Base-by-base conservation (phyloP, 2,888 invertebrate species). In the Epistrophe grossulariae region DNA sequence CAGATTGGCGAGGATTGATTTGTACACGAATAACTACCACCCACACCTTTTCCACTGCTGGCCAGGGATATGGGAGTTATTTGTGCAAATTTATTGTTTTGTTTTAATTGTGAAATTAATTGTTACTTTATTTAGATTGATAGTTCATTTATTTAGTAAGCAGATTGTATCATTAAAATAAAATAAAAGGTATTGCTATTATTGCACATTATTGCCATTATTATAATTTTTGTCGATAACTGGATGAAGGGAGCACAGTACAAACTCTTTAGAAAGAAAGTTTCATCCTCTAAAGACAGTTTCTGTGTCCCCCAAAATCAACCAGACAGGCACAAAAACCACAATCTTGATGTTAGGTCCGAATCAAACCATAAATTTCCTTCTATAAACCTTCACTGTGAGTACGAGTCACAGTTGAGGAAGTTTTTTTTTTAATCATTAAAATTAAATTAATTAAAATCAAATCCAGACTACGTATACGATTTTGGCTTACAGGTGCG, bases 1-100 rank as follows among this genome's bases (percentile, higher is more conserved):
- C 19, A 45, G 28, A 64, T 64, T 64, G 24, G 64, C 15, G 24
- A 24, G 62, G 15, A 40, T 62, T 40, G 40, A 40, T 43, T 60
- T 19, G 35, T 24, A 31, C 7, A 31, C 8, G 35, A 35, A 9
- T 35, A 5, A 2, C 9, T 9, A 1, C 6, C 17, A 4, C 17
- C 17, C 7, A 2, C 1, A 11, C 17, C 6, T 2, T 19, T 24
- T 11, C 19, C 1, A 50, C 24, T 15, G 2, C 43, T 15, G 2
- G 3, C 13, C 52, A 24, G 7, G 9, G 4, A 24, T 55, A n/a
- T 28, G 28, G 0, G 28, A 55, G 24, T 55, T 28, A 55, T 55
- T 55, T 28, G 4, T 15, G 28, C 8, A 55, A n/a, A 55, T 52
- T 28, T 3, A 60, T 19, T 40, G 17, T 19, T 43, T 2, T 62